Percentiles rank a stretch among this genome's conserved stretches.
Conservation (phyloP, 2,797 vertebrate genomes). For the Pterois miles region DNA sequence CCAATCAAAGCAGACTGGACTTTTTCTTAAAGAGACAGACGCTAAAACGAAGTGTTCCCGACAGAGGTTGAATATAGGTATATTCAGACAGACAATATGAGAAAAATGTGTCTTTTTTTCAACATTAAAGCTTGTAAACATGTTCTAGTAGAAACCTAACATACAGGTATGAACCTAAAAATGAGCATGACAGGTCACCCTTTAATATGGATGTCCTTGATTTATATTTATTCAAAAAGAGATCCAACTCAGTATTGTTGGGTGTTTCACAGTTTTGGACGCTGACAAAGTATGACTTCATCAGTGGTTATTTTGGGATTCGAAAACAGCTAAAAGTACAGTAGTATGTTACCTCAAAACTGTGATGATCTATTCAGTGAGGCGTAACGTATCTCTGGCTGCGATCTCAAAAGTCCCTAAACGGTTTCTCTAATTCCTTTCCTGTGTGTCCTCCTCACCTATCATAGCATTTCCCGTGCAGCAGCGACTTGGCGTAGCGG, state of each 20-base stretch:
- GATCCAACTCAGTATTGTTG: background rate
- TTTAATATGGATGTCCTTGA: background rate
- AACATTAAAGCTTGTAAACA: too few relatives aligned
- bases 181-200: too few relatives aligned
- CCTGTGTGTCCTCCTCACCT: constrained; percentile 73
- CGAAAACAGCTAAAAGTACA: background rate
- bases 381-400: background rate
- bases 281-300: background rate
- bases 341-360: too few relatives aligned
- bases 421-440: background rate
- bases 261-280: background rate
- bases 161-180: too few relatives aligned
- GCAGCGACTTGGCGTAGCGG: constrained; percentile 86
- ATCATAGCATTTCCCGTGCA: constrained; percentile 89
- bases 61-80: too few relatives aligned
- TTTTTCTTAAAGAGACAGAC: too few relatives aligned
- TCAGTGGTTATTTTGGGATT: background rate
- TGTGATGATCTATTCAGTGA: background rate
- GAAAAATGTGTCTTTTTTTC: too few relatives aligned
- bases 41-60: too few relatives aligned
- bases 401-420: background rate
- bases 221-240: background rate
- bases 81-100: too few relatives aligned
- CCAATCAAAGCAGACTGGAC: too few relatives aligned
- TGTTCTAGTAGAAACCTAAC: too few relatives aligned